Evolutionary conservation across 2,797 vertebrate species (phyloP).

Genomic region (Pangasius mekongensis): DNA sequence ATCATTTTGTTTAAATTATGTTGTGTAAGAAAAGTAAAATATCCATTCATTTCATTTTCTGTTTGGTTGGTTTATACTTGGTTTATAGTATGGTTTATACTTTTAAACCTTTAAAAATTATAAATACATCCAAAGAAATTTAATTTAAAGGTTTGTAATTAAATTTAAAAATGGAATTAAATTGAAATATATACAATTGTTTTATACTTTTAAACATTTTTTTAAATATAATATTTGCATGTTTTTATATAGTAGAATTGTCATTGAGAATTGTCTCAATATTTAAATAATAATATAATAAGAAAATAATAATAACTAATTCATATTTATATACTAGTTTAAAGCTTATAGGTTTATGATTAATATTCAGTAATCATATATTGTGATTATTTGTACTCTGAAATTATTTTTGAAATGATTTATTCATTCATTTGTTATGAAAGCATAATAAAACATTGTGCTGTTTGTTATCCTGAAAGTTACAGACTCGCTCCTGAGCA

Average conservation of each 20-base stretch:
- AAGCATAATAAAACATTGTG: background rate
- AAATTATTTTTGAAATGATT: background rate
- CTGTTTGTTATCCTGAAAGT: slow-evolving; percentile 25
- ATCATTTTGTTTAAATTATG: background rate
- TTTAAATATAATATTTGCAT: background rate
- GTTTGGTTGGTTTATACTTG: background rate
- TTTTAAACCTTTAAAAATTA: background rate
- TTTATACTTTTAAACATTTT: background rate
- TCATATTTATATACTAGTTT: background rate
- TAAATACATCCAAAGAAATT: too few relatives aligned
- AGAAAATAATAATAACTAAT: background rate
- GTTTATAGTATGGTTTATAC: background rate
- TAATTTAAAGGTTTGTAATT: too few relatives aligned
- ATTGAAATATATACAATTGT: too few relatives aligned
- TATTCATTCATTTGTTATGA: background rate
- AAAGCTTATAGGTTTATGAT: background rate
- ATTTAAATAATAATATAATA: background rate
- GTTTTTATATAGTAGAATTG: background rate
- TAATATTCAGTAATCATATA: background rate
- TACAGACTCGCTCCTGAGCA: slow-evolving; percentile 75
- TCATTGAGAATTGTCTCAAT: background rate
- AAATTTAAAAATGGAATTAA: too few relatives aligned
- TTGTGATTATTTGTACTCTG: background rate
- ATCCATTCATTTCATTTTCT: background rate
- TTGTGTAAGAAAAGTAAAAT: background rate